A percentile compares a stretch with the other conserved stretches of the same genome.
These are phyloP conservation scores for Panzeria rudis DNA, from an alignment of 2,888 invertebrate genomes.

Conservation along the genomic window DNA sequence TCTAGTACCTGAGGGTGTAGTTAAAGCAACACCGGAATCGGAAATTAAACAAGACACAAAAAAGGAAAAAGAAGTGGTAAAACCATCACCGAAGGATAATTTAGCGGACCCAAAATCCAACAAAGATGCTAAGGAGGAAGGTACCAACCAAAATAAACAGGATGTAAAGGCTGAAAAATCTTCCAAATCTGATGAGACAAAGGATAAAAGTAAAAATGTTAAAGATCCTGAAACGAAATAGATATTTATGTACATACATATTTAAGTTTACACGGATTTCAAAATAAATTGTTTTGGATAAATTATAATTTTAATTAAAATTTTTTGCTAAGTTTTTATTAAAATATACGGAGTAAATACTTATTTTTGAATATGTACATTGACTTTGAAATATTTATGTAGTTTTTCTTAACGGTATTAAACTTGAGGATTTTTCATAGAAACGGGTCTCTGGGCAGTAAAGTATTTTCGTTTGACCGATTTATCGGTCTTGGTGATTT, in stretches of 20 bases:
- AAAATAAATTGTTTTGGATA: neutral
- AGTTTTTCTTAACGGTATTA: no score
- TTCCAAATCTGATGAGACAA: neutral
- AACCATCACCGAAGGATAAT: neutral
- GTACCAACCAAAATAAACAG: neutral
- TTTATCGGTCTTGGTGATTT: no score
- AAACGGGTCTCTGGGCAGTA: no score
- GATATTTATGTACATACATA: no score
- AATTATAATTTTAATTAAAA: neutral
- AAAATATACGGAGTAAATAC: neutral
- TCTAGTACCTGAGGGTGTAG: slow-evolving; percentile 37
- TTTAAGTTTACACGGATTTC: neutral
- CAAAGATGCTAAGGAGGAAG: neutral
- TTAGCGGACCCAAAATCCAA: neutral
- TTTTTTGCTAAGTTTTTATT: neutral
- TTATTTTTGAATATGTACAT: no score
- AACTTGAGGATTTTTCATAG: no score
- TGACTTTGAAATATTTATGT: no score
- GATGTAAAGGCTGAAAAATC: neutral
- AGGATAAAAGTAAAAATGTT: neutral
- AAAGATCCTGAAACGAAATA: slow-evolving; percentile 20
- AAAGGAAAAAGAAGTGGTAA: neutral
- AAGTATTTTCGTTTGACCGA: no score
- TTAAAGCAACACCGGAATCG: slow-evolving; percentile 47
- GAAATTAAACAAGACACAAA: slow-evolving; percentile 40